A percentile compares a stretch with the other conserved stretches of the same genome.
Conservation (phyloP, 2,888 invertebrate genomes). For the Ypsolopha scabrella region DNA sequence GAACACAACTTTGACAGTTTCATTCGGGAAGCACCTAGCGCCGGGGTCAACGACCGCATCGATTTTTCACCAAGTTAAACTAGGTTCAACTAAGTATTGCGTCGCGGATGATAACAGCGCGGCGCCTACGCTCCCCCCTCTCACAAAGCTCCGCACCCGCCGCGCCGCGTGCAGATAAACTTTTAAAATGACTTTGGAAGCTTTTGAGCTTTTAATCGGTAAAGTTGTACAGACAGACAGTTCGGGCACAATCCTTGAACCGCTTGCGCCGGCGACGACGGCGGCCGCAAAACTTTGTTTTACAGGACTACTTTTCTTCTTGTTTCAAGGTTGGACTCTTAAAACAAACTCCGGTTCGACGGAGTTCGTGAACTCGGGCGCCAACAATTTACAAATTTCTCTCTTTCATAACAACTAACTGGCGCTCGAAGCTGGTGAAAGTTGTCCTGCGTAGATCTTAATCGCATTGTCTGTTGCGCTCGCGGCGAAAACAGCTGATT, state of each 20-base stretch:
- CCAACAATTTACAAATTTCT: slow-evolving; percentile 73
- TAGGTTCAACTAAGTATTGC: slow-evolving; percentile 65
- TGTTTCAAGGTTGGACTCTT: slow-evolving; percentile 73
- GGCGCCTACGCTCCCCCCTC: slow-evolving; percentile 40
- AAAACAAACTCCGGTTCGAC: slow-evolving; percentile 72
- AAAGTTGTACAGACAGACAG: slow-evolving; percentile 73
- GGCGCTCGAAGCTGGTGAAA: slow-evolving; percentile 70
- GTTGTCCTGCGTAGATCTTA: slow-evolving; percentile 72
- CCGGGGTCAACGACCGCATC: slow-evolving; percentile 40
- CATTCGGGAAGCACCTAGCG: slow-evolving; percentile 32
- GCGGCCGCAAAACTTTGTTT: slow-evolving; percentile 73
- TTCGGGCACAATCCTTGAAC: slow-evolving; percentile 72
- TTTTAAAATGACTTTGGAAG: slow-evolving; percentile 73
- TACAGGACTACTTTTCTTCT: slow-evolving; percentile 73
- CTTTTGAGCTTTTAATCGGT: slow-evolving; percentile 73
- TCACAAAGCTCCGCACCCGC: slow-evolving; percentile 20
- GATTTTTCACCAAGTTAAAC: slow-evolving; percentile 64
- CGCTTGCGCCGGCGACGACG: slow-evolving; percentile 68
- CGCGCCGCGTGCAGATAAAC: slow-evolving; percentile 67
- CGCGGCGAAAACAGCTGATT: slow-evolving; percentile 65
- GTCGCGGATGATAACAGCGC: slow-evolving; percentile 54
- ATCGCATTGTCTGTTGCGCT: slow-evolving; percentile 71
- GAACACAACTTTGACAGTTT: slow-evolving; percentile 50
- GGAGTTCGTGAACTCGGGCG: slow-evolving; percentile 72
- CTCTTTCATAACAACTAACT: slow-evolving; percentile 73